Base-by-base conservation (phyloP, 2,888 invertebrate genomes). In the Tenthredo mesomela region DNA sequence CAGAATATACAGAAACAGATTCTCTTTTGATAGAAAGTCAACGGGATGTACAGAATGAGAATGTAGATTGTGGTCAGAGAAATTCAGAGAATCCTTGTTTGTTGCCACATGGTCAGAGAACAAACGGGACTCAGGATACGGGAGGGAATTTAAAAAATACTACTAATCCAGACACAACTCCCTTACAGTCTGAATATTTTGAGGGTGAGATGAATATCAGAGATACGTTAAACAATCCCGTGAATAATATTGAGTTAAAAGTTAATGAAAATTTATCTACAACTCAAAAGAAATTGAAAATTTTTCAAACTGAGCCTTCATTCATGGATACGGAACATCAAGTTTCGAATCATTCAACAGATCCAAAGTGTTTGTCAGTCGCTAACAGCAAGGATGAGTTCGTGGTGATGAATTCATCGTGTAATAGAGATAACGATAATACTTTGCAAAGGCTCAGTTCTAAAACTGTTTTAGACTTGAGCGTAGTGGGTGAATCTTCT, bases 1-100 rank as follows among this genome's bases (percentile, higher is more conserved):
- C 86, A 33, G 88, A 88, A 29, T 88, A 87, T 86, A 86, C 88
- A 58, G 89, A 89, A 73, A 89, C 88, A 6, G 88, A 89, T 50
- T 87, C 88, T 21, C 86, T 89, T 5, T 78, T 89, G 67, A 80
- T 84, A 0, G 86, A 88, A 33, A 87, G 85, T 86, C 67, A 85
- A 6, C 75, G 70, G 25, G 67, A 84, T 1, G 43, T 37, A 3
- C 82, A 61, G 25, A 77, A 67, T n/a, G n/a, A 54, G n/a, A 83
- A 78, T 37, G 58, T 85, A 43, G 43, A 80, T 25, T 33, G 80
- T 10, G 54, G 25, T 67, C 37, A 21, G n/a, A 65, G 82, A 21
- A 82, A n/a, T 47, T 18, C 67, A 10, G 82, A 82, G 18, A 67
- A 82, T 67, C 43, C 82, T 40, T 12, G 37, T 15, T 21, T 80